Evolutionary conservation across 2,113 vertebrate species (phyloP), one percentile per base, ranked within the genome.

Genomic region (Pelecanus crispus): DNA sequence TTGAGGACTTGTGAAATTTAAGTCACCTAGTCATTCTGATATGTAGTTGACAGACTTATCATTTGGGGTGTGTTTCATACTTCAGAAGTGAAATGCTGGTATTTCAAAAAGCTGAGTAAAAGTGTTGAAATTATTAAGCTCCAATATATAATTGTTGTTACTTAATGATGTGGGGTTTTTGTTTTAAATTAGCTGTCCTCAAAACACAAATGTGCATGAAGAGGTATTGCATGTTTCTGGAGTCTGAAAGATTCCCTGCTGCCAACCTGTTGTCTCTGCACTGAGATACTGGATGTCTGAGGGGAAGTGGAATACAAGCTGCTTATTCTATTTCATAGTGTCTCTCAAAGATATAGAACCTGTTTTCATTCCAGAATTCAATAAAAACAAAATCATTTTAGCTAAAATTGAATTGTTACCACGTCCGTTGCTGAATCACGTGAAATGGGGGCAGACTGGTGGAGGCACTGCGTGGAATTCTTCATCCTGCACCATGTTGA

Each of bases 371-470:
- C 82, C 79, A 29, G 62, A 96, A 94, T 95, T 92, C 65, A 85
- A 96, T 92, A 92, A 94, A 91, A 36, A 15, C 56, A 26, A 52
- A 91, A 85, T 83, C 18, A 71, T 94, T 95, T 95, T 92, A 86
- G 86, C 70, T 92, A 2, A 29, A 94, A 95, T 93, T 81, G 85
- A 91, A 90, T 94, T 94, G 88, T 94, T 86, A 32, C 90, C 32
- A 13, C 0, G 2, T 70, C 84, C 10, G 7, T 70, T 9, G 13
- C 87, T 82, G 90, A 75, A 65, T 87, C 67, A 29, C 5, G 55
- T 5, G 75, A 40, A 50, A 36, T 49, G 80, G 72, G 67, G 40
- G 8, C 0, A 12, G 2, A 66, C 72, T 73, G 82, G 87, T 1
- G 0, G 80, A 77, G 82, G 45, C 85, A 11, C 53, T 63, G 62